These are phyloP conservation scores for Idaea biselata DNA, from an alignment of 2,888 invertebrate species.

Conservation along the genomic window DNA sequence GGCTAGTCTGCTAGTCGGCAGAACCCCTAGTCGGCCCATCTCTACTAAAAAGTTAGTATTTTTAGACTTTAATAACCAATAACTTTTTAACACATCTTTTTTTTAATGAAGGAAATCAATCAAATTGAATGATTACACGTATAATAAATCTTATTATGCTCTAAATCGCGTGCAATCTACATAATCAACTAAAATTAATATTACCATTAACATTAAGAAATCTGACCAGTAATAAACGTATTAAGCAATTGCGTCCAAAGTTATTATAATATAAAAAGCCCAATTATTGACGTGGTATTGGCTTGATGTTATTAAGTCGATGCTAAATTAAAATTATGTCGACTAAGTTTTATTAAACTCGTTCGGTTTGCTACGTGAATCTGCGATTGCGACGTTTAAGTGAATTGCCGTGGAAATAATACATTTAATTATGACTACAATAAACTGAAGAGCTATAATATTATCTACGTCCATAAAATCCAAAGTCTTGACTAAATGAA, in stretches of 20 bases:
- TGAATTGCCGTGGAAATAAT: background rate
- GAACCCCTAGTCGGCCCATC: too few relatives aligned
- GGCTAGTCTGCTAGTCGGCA: too few relatives aligned
- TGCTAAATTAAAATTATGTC: constrained; percentile 4
- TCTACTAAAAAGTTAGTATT: background rate
- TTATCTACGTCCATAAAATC: too few relatives aligned
- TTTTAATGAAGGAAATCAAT: constrained; percentile 18
- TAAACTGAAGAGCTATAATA: too few relatives aligned
- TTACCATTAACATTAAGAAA: constrained; percentile 18
- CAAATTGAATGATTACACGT: constrained; percentile 21
- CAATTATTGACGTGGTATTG: constrained; percentile 3
- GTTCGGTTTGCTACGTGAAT: background rate
- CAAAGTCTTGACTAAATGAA: too few relatives aligned
- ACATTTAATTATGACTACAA: background rate
- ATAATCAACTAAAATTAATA: constrained; percentile 21
- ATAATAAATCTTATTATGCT: constrained; percentile 24
- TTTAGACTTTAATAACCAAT: background rate
- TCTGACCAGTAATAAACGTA: constrained; percentile 3
- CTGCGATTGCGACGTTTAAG: background rate
- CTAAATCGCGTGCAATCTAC: constrained; percentile 16
- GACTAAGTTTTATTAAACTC: background rate
- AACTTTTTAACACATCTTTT: constrained; percentile 4
- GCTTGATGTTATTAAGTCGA: background rate
- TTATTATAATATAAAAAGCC: constrained; percentile 3
- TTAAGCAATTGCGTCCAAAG: constrained; percentile 4